Evolutionary conservation across 2,113 vertebrate genomes (phyloP), one percentile per base, ranked within the genome.

Genomic region (Fulica atra): DNA sequence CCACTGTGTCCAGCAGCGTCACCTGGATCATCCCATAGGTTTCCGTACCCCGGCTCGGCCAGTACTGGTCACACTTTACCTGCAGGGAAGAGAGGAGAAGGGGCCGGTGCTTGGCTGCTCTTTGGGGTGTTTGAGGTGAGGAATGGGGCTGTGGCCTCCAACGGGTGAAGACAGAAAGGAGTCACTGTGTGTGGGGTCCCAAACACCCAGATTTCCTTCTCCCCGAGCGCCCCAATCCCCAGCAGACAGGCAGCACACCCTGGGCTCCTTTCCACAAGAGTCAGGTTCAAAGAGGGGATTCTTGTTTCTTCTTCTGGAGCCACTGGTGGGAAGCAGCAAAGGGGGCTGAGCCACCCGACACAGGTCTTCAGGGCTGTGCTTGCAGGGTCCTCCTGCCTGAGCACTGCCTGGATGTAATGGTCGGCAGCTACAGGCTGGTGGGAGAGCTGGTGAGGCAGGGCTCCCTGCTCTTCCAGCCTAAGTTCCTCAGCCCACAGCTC

Each of bases 1-100:
- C 99, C 7, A 99, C 98, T 1, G 99, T 99, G 93, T 99, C 99
- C 97, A 99, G 91, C 95, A 99, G 96, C 13, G 99, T 98, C 94
- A 99, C 99, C 93, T 99, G 99, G 96, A 99, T 99, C 98, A 99
- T 98, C 63, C 99, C 99, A 2, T 99, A 99, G 10, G 99, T 99
- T 96, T 99, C 99, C 0, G 99, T 98, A 65, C 99, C 99, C 33
- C 99, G 98, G 83, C 98, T 98, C 0, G 99, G 99, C 99, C 99
- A 99, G 91, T 99, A 99, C 98, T 99, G 99, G 93, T 99, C 99
- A 96, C 99, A 99, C 92, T 99, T 99, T 8, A 99, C 98, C 99
- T 99, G 91, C 3, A 42, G 57, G 40, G 44, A 89, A 14, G 6
- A 66, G 20, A 90, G 24, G 38, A 91, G 36, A 86, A 81, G 23